These are phyloP conservation scores for Thymallus thymallus DNA, from an alignment of 2,113 vertebrate species.

Conservation along the genomic window DNA sequence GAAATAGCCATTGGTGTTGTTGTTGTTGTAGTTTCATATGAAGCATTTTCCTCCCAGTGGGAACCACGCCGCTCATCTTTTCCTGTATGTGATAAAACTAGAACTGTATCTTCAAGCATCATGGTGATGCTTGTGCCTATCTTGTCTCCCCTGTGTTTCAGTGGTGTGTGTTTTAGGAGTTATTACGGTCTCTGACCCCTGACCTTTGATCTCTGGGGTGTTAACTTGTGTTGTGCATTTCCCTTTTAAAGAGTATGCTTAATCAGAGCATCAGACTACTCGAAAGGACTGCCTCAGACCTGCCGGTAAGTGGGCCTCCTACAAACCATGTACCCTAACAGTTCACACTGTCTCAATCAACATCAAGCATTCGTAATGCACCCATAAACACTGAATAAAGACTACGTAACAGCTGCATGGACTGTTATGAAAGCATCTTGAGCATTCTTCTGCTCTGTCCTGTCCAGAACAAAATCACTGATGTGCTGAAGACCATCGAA, in stretches of 20 bases:
- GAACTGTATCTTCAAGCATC: not conserved
- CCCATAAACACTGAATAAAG: conserved; percentile 31
- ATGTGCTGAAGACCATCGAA: conserved; percentile 75
- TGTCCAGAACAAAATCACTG: conserved; percentile 77
- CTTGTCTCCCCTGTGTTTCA: conserved; percentile 4
- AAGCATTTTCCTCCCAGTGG: not conserved
- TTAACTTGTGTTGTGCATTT: conserved; percentile 4
- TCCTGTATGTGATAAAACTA: not conserved
- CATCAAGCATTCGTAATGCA: no score
- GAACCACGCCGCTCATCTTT: not conserved
- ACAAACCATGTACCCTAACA: not conserved
- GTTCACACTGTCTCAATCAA: not conserved
- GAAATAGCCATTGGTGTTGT: not conserved
- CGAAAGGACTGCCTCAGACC: conserved; percentile 74
- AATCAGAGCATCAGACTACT: conserved; percentile 81
- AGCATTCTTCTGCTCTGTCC: not conserved
- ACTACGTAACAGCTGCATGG: not conserved
- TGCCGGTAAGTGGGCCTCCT: conserved; percentile 74
- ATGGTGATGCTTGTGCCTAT: conserved; percentile 2
- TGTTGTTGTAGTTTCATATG: no score
- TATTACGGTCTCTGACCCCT: conserved; percentile 1
- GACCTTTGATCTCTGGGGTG: conserved; percentile 12
- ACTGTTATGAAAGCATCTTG: conserved; percentile 62
- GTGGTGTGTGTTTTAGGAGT: not conserved
- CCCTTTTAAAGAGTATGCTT: conserved; percentile 72